A percentile compares a stretch with the other conserved stretches of the same genome.
Evolutionary conservation across 92 coral and sea anemone species (phyloP).

Genomic region (Paramuricea clavata): DNA sequence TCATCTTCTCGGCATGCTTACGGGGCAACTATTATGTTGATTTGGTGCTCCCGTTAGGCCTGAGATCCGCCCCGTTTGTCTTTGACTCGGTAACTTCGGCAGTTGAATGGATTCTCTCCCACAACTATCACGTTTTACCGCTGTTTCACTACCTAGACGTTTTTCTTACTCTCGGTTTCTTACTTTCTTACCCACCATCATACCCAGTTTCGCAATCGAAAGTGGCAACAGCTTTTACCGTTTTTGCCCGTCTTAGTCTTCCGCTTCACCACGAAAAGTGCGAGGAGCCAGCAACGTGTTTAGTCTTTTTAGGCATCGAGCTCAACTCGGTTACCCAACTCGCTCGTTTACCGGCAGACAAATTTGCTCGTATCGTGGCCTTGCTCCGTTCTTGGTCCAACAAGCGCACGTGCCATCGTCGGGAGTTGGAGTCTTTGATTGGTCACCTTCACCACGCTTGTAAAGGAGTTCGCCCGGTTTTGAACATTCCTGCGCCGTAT

Average conservation of each 20-base stretch:
- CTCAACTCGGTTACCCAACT: constrained; percentile 45
- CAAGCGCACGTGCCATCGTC: constrained; percentile 28
- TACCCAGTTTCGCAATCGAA: background rate
- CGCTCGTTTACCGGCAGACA: constrained; percentile 29
- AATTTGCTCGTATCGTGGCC: constrained; percentile 6
- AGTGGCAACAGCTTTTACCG: background rate
- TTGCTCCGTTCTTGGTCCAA: constrained; percentile 34
- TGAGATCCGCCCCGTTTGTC: background rate
- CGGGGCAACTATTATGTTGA: background rate
- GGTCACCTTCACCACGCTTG: constrained; percentile 64
- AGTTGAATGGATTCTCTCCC: background rate
- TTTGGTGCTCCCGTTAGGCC: background rate
- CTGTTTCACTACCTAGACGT: background rate
- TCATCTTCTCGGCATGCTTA: background rate
- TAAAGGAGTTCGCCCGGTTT: constrained; percentile 60
- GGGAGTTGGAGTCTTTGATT: constrained; percentile 48
- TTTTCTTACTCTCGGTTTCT: background rate
- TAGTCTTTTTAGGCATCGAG: constrained; percentile 56
- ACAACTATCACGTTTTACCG: background rate
- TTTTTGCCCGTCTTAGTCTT: background rate
- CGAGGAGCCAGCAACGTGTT: constrained; percentile 49
- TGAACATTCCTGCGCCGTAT: too few species aligned
- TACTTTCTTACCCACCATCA: background rate
- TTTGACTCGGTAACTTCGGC: background rate
- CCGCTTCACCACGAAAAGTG: constrained; percentile 43